phyloP scores from a whole-genome alignment of 2,797 vertebrate genomes.

The Eremophila alpestris region DNA sequence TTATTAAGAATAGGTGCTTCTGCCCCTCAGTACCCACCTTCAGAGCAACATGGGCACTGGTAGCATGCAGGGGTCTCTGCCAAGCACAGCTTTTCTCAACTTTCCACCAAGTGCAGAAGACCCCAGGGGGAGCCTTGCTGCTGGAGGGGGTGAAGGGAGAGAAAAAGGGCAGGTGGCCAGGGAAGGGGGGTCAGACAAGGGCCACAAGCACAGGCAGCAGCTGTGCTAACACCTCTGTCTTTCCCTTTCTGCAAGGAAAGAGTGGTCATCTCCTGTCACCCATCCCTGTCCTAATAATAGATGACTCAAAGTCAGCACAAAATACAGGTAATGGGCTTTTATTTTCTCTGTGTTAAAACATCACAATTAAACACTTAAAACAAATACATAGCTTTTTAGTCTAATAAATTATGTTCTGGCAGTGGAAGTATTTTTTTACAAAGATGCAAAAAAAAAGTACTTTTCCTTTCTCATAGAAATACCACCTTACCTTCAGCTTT shows the following conservation, averaged over 20 bases:
- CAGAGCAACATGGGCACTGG: rapidly evolving
- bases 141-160: background rate
- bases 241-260: background rate
- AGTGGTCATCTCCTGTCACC: background rate
- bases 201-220: background rate
- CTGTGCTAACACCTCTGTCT: background rate
- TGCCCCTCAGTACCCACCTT: background rate
- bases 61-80: rapidly evolving
- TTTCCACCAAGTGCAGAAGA: background rate
- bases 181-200: background rate
- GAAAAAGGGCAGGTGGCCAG: background rate
- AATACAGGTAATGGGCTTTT: background rate
- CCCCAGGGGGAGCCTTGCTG: background rate
- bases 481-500: background rate
- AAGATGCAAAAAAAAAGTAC: background rate
- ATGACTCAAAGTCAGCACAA: background rate
- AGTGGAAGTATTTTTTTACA: background rate
- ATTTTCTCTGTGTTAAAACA: background rate
- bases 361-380: background rate
- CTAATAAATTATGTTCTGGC: background rate
- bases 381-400: background rate
- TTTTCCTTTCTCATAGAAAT: background rate
- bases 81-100: background rate
- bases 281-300: background rate
- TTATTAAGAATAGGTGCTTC: background rate